A percentile compares a stretch with the other conserved stretches of the same genome.
phyloP scores from a whole-genome alignment of 1,140 invertebrate species.

The Cydia fagiglandana region DNA sequence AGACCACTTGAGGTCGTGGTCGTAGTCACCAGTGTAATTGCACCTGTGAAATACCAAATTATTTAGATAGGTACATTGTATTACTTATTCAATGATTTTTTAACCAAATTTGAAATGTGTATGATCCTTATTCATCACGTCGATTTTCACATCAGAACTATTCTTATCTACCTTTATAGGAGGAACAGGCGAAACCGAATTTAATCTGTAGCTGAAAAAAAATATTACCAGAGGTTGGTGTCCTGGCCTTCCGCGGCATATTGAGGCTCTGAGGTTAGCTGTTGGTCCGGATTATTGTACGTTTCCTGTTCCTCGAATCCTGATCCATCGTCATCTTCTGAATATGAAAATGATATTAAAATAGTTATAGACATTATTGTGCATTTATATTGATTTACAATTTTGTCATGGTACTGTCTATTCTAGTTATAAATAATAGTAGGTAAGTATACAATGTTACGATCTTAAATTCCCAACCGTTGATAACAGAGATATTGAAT shows the following conservation, averaged over 20 bases:
- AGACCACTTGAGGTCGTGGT: constrained; percentile 49
- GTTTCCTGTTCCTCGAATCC: constrained; percentile 1
- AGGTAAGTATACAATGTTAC: too few species aligned
- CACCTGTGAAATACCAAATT: neutral
- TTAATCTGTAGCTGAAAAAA: neutral
- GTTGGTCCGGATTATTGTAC: constrained; percentile 19
- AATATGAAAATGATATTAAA: neutral
- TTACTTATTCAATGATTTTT: too few species aligned
- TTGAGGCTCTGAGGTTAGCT: neutral
- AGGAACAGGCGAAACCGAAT: neutral
- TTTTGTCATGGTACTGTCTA: too few species aligned
- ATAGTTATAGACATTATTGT: neutral
- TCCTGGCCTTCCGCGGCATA: constrained; percentile 17
- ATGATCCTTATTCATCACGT: too few species aligned
- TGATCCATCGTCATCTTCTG: neutral
- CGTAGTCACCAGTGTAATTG: constrained; percentile 38
- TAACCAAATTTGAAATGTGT: too few species aligned
- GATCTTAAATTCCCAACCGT: too few species aligned
- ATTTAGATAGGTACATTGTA: neutral
- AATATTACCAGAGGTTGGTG: constrained; percentile 14
- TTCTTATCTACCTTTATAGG: too few species aligned
- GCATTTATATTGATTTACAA: neutral
- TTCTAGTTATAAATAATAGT: too few species aligned
- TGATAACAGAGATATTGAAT: too few species aligned
- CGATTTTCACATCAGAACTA: too few species aligned